Base-by-base conservation (phyloP, 2,113 vertebrate species). In the Ceratotherium simum region DNA sequence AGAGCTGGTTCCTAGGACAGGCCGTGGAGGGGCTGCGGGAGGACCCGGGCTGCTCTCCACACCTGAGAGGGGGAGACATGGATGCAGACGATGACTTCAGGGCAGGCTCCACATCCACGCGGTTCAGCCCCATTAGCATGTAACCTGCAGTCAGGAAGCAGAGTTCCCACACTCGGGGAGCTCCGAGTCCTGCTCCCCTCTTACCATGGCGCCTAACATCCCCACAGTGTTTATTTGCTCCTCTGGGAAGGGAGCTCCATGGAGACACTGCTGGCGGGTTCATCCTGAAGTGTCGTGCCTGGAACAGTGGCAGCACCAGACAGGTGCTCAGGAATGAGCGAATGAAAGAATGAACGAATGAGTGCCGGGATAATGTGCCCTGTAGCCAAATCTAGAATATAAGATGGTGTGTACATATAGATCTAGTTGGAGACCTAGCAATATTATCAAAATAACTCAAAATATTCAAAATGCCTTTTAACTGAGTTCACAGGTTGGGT, bases 131-230 rank as follows among this genome's bases (percentile, higher is more conserved):
- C 48, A 1, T 25, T 17, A 29, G 39, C 67, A 48, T 14, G 2
- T 14, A 48, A 2, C 27, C 33, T 64, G 17, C 0, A 2, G 42
- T n/a, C 36, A 20, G 8, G 79, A 39, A 8, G 70, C 31, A 25
- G 73, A 33, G 14, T 5, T 16, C 23, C 51, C 54, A 12, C n/a
- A 3, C 1, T 2, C 0, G 0, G 56, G 1, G 9, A 67, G 39
- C 5, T 5, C 48, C 17, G 0, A 1, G 58, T 46, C 31, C 82
- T 27, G 33, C 21, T 33, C 84, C 42, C 23, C 16, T 6, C 9
- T 13, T 58, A 18, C 21, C 23, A 0, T 0, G 4, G 51, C 2
- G 9, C 48, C 86, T 46, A n/a, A 17, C 51, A 10, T 39, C 16
- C 67, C 54, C 56, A 8, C 12, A 3, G 8, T 56, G 58, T 54